Base-by-base conservation (phyloP, 2,888 invertebrate species). In the Operophtera brumata region DNA sequence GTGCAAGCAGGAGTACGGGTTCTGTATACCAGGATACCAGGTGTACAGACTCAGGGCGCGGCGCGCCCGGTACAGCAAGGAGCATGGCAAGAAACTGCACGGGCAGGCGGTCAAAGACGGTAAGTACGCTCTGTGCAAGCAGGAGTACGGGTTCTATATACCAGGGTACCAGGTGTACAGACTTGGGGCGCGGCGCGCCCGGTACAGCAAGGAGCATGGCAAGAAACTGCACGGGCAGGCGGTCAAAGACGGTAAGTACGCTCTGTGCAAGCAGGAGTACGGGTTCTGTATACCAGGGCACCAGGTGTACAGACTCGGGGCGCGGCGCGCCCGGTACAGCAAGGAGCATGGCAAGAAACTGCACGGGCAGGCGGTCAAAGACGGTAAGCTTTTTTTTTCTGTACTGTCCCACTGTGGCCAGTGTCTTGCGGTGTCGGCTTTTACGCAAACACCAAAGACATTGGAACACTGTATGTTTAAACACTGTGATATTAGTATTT, bases 241-340 rank as follows among this genome's bases (percentile, higher is more conserved):
- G 14, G 92, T 95, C 2, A 84, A 86, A 20, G 92, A 94, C 67
- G 94, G 95, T 95, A 77, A 69, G 75, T 97, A 97, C 80, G 86
- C 89, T 7, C 91, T 91, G 13, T 94, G 94, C 61, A 96, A 95
- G 83, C 87, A 92, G 62, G 91, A 93, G 65, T 92, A 94, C 71
- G 95, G 94, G 6, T 94, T 97, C 80, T 95, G 96, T 73, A 93
- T 97, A 67, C n/a, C n/a, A 0, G 97, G 97, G 6, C 96, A 96
- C 86, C 88, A 87, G 67, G 94, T 96, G 42, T 94, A 93, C 80
- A 89, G 92, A 66, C 77, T 94, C 37, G 47, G 77, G 85, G 9
- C 91, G 90, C 13, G 92, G 93, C 3, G 87, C 90, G 59, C 82
- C 48, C 94, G 93, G 71, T 94, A 92, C 71, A 94, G 93, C 62